Base-by-base conservation (phyloP, 2,797 vertebrate species). In the Neopelma chrysocephalum region DNA sequence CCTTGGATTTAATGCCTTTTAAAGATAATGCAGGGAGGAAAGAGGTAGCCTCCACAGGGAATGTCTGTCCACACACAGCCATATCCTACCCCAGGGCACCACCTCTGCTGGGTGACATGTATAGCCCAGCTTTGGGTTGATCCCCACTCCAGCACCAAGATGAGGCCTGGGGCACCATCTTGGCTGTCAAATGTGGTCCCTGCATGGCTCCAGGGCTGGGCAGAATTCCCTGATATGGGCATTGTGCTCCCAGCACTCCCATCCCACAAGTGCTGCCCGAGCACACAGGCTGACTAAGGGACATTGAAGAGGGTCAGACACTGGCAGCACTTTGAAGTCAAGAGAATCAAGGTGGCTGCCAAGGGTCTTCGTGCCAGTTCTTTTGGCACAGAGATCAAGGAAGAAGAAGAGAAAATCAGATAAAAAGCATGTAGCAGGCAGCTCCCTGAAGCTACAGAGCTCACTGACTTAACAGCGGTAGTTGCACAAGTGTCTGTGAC, bases 351-450 rank as follows among this genome's bases (percentile, higher is more conserved):
- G 51, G 62, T 40, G 34, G 73, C 56, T 90, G 93, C 91, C 91
- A 96, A 94, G 64, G 65, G 60, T 50, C 91, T 95, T 94, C 94
- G 50, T 60, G 66, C 89, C 82, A 60, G 72, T 77, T 94, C 87
- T 89, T 79, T 11, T 95, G 92, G 93, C 79, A 87, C 82, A 54
- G 13, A 94, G 83, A 93, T 68, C 82, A 95, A 90, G 79, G 25
- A 73, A 82, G 25, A 94, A 68, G 4, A 94, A 58, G 61, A 40
- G 26, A 51, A 84, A 72, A 83, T 6, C 54, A 90, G 34, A 45
- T 40, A 21, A n/a, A 88, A 64, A 75, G 56, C 84, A 70, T 18
- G 14, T 62, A 71, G 42, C 61, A 62, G 77, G 82, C 42, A 88
- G 48, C 31, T 64, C 82, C 82, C 90, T 25, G 31, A 76, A 84